Evolutionary conservation across 2,888 invertebrate species (phyloP).

Genomic region (Nephrotoma appendiculata): DNA sequence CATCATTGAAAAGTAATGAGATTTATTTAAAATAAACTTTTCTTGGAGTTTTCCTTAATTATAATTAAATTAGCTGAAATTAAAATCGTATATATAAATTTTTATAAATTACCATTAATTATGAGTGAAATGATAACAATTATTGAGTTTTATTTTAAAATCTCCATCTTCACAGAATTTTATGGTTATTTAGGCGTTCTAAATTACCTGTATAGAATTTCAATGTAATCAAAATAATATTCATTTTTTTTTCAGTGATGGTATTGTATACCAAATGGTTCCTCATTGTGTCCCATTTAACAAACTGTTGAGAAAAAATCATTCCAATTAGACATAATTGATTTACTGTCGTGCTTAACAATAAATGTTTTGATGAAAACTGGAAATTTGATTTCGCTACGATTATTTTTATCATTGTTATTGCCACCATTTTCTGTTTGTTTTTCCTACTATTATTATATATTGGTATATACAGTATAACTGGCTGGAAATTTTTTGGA

Average conservation of each 20-base stretch:
- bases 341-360: background rate
- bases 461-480: background rate
- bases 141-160: background rate
- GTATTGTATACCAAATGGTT: background rate
- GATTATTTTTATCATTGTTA: background rate
- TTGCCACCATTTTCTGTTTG: background rate
- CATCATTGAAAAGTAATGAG: no score
- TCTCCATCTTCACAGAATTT: background rate
- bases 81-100: no score
- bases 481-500: background rate
- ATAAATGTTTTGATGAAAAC: background rate
- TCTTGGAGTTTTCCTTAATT: no score
- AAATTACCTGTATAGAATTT: background rate
- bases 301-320: background rate
- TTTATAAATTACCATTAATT: no score
- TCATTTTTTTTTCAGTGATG: background rate
- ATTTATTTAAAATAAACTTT: no score
- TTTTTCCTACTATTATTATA: background rate
- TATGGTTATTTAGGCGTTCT: background rate
- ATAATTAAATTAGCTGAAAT: no score
- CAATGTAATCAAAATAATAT: background rate
- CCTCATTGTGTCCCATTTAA: background rate
- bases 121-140: no score
- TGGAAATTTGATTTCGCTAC: background rate
- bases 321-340: background rate